Conservation (phyloP, 1,140 invertebrate genomes). For the Drosophila pectinifera region DNA sequence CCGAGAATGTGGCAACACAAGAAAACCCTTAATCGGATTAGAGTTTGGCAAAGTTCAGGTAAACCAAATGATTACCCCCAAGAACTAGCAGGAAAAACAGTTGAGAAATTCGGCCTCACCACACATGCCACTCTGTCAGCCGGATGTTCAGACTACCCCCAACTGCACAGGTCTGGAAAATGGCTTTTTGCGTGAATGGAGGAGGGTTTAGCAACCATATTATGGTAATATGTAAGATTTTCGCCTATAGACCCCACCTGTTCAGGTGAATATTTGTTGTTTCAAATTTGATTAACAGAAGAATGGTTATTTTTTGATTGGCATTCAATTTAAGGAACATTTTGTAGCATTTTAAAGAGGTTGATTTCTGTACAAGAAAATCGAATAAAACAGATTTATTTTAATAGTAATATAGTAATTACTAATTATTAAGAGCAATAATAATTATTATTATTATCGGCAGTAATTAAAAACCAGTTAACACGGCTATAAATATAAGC, state of each 20-base stretch:
- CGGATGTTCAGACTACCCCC: not conserved
- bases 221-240: constrained; percentile 6
- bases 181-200: not conserved
- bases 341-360: not conserved
- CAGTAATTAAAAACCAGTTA: not conserved
- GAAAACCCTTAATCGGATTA: constrained; percentile 42
- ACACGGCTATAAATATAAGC: too few species aligned
- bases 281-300: not conserved
- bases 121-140: constrained; percentile 24
- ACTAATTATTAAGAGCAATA: too few species aligned
- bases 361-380: not conserved
- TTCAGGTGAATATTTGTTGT: not conserved
- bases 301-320: not conserved
- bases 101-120: constrained; percentile 4
- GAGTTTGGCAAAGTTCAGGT: constrained; percentile 45
- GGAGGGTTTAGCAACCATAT: constrained; percentile 14
- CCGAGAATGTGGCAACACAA: constrained; percentile 23
- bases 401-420: too few species aligned
- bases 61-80: constrained; percentile 47
- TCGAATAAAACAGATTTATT: not conserved
- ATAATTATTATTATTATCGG: too few species aligned
- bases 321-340: not conserved
- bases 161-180: constrained; percentile 1
- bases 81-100: constrained; percentile 30
- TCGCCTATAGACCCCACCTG: not conserved